Base-by-base conservation (phyloP, 2,888 invertebrate species). In the Agonopterix subpropinquella region DNA sequence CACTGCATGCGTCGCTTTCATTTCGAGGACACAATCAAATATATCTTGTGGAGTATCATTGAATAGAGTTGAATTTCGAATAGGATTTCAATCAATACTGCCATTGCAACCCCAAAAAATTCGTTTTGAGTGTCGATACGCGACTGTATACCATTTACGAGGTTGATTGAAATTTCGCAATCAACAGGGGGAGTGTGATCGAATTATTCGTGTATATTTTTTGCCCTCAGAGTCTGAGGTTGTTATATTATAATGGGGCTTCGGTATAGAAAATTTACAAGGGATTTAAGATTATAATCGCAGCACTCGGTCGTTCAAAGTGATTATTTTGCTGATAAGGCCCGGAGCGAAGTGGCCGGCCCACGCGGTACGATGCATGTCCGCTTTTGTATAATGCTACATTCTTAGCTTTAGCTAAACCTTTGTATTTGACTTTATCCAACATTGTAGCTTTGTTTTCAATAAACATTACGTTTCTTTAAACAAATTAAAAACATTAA, bases 101-200 rank as follows among this genome's bases (percentile, higher is more conserved):
- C 51, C 59, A 57, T 64, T 73, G 68, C 76, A 75, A 78, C 81
- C 83, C 85, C 79, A 79, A 82, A 85, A 83, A 84, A 83, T 75
- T 76, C 72, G 77, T 80, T 79, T 75, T 66, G 79, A 82, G 82
- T 86, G 83, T 83, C 83, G 84, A 84, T 83, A 70, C 77, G 78
- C 79, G 77, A 76, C 77, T 76, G 83, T 83, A 78, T 69, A 82
- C 87, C 84, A 85, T 86, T 87, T 86, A 85, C 82, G 77, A 72
- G 78, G 73, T 80, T 87, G 87, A 88, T 87, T 87, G 87, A 87
- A 88, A 87, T 87, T 87, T 88, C 61, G 86, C 87, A 87, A 87
- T 86, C 85, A 86, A 81, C 81, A 78, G 76, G 85, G 85, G 84
- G 82, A 78, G 79, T 70, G 77, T 83, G 81, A 84, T 85, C 80